Evolutionary conservation across 2,888 invertebrate species (phyloP), one percentile per base, ranked within the genome.

Genomic region (Polylopha cassiicola): DNA sequence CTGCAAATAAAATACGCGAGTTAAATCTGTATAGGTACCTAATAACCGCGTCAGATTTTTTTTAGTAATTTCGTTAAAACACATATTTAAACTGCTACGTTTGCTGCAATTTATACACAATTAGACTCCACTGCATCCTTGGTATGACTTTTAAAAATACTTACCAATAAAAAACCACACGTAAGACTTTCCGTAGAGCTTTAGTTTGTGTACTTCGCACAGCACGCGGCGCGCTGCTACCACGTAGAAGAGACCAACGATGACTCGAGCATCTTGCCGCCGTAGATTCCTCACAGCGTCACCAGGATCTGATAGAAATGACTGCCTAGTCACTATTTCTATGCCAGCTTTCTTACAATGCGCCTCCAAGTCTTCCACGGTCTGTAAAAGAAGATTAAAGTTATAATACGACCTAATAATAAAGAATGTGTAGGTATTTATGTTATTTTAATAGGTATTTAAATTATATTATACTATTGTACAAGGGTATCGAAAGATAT

Each of bases 121-220:
- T n/a, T n/a, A n/a, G n/a, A n/a, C n/a, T n/a, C n/a, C n/a, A n/a
- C n/a, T n/a, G n/a, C n/a, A n/a, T n/a, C n/a, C n/a, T n/a, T n/a
- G n/a, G 13, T 17, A 34, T 26, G 3, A 8, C 6, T 23, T 36
- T 3, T 15, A 34, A 10, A 18, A 23, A 8, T 13, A 66, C 89
- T 89, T 70, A 90, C 98, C 99, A 60, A 99, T 99, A 78, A 99
- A 97, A 77, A 99, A 97, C 99, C 99, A 99, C 14, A 99, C 99
- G 81, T 98, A 95, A 22, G 95, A 94, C 58, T 95, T 94, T 8
- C 99, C 99, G 70, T 95, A 99, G 11, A 99, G 87, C 45, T 92
- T 91, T 65, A 97, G 95, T 65, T 95, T 96, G 86, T 95, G 98
- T 57, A 98, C 92, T 79, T 99, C 98, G 74, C 99, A 99, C 10